Evolutionary conservation across 23 tunicate species (phyloP).

Genomic region (Styela plicata): DNA sequence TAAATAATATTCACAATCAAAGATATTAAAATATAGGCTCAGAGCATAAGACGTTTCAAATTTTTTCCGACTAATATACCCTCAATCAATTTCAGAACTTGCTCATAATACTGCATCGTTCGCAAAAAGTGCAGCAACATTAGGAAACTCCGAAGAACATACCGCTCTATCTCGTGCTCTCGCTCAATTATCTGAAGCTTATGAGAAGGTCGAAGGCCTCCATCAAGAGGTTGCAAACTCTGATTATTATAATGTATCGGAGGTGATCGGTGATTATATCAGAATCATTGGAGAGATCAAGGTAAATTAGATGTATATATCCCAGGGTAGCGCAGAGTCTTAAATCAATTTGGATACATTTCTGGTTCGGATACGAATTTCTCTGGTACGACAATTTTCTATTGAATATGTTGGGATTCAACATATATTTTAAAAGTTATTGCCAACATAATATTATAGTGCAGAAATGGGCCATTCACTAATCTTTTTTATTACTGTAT

Average conservation of each 20-base stretch:
- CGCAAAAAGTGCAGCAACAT: conserved; percentile 87
- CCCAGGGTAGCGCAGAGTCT: neutral
- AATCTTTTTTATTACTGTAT: too few species aligned
- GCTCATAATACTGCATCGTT: conserved; percentile 71
- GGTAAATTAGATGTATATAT: conserved; percentile 22
- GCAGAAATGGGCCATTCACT: too few species aligned
- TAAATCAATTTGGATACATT: too few species aligned
- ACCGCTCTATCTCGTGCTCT: conserved; percentile 90
- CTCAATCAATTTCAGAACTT: conserved; percentile 36
- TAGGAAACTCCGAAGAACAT: conserved; percentile 96
- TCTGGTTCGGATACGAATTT: too few species aligned
- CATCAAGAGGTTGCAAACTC: conserved; percentile 86
- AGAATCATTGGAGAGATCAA: conserved; percentile 75
- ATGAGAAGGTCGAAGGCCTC: conserved; percentile 80
- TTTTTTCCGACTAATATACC: too few species aligned
- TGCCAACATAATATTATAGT: too few species aligned
- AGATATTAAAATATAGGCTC: too few species aligned
- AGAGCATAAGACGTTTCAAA: too few species aligned
- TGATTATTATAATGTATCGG: conserved; percentile 72
- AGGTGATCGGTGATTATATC: conserved; percentile 64
- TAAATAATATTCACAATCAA: too few species aligned
- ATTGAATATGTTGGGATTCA: too few species aligned
- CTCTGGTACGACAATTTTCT: too few species aligned
- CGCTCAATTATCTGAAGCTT: conserved; percentile 90
- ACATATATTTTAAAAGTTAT: too few species aligned